Percentiles rank a stretch among this genome's conserved stretches.
phyloP scores from a whole-genome alignment of 2,797 vertebrate genomes.

The Platyrinchus mystaceus region DNA sequence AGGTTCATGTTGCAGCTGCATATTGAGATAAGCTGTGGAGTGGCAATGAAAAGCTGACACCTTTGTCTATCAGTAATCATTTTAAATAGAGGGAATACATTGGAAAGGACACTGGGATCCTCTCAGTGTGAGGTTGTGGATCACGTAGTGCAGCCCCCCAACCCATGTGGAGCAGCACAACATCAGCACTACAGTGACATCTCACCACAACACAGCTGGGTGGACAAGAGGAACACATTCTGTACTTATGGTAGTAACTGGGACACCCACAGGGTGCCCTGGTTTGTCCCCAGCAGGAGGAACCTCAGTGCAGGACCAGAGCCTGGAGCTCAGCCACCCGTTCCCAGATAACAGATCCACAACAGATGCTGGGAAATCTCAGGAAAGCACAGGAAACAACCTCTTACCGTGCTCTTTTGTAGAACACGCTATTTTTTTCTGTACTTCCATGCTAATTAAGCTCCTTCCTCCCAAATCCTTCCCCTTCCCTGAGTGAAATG shows the following conservation, averaged over 20 bases:
- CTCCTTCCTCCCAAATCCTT: background rate
- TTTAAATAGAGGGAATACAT: background rate
- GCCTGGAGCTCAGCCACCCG: fast-evolving
- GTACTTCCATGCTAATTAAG: background rate
- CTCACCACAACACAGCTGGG: background rate
- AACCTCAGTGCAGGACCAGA: background rate
- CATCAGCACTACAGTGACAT: fast-evolving
- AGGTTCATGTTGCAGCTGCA: background rate
- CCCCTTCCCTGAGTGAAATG: background rate
- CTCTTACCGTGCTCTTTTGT: background rate
- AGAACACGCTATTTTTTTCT: background rate
- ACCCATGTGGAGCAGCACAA: background rate
- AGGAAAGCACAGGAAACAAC: background rate
- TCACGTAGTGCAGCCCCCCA: fast-evolving
- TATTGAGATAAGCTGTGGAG: background rate
- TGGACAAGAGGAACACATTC: background rate
- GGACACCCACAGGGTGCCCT: background rate
- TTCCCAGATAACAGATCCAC: background rate
- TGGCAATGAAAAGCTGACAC: background rate
- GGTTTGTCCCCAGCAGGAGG: background rate
- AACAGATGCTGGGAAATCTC: background rate
- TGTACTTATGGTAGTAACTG: background rate
- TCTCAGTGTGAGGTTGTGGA: fast-evolving
- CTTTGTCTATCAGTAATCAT: background rate
- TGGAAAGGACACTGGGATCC: background rate